Evolutionary conservation across 2,888 invertebrate species (phyloP).

Genomic region (Dryobotodes eremita): DNA sequence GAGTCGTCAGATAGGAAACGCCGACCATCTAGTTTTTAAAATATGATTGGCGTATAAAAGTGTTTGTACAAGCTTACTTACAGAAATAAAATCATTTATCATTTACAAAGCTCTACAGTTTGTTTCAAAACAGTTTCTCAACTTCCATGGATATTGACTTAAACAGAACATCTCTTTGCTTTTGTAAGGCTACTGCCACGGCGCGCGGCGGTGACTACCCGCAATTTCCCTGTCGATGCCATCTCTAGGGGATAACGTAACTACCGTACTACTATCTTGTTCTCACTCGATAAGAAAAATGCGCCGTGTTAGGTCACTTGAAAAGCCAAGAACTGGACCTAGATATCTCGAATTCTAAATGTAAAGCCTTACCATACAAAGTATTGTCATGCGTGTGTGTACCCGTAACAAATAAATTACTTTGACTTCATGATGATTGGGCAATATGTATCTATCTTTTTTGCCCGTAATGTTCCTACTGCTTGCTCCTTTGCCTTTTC

Average conservation of each 20-base stretch:
- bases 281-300: conserved; percentile 28
- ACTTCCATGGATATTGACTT: neutral
- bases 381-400: too few relatives aligned
- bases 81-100: too few relatives aligned
- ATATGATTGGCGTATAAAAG: too few relatives aligned
- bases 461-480: too few relatives aligned
- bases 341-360: neutral
- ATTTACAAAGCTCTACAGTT: neutral
- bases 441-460: too few relatives aligned
- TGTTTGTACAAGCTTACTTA: too few relatives aligned
- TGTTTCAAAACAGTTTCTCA: neutral
- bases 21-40: too few relatives aligned
- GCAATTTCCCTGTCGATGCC: conserved; percentile 56
- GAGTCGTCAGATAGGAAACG: too few relatives aligned
- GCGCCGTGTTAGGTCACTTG: too few relatives aligned
- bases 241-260: conserved; percentile 44
- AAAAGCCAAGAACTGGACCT: neutral
- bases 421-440: too few relatives aligned
- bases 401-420: too few relatives aligned
- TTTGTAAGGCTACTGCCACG: conserved; percentile 10
- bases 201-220: conserved; percentile 18
- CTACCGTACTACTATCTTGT: conserved; percentile 14
- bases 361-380: neutral
- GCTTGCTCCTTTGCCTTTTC: too few relatives aligned
- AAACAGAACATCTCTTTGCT: conserved; percentile 27